Evolutionary conservation across 2,888 invertebrate genomes (phyloP).

Genomic region (Beris morrisii): DNA sequence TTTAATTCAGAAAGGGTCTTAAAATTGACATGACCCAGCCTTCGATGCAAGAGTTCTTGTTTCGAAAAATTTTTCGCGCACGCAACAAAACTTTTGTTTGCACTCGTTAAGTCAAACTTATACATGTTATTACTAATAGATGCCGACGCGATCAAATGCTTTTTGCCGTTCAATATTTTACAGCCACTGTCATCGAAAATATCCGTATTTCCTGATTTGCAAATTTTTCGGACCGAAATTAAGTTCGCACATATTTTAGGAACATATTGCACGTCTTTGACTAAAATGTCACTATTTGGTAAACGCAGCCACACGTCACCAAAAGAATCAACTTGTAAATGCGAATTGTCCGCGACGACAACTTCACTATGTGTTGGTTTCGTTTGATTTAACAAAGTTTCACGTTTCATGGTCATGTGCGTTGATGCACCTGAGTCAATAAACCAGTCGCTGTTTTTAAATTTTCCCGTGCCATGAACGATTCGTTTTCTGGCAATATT

Average conservation of each 20-base stretch:
- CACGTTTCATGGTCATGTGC: not conserved
- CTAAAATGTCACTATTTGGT: conserved; percentile 22
- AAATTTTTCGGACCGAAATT: conserved; percentile 37
- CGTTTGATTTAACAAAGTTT: not conserved
- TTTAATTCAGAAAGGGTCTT: conserved; percentile 34
- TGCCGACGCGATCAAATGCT: conserved; percentile 18
- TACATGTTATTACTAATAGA: not conserved
- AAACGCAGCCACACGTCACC: conserved; percentile 14
- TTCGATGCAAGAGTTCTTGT: conserved; percentile 41
- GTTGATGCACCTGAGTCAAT: conserved; percentile 2
- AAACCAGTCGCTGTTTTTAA: conserved; percentile 1
- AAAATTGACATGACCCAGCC: conserved; percentile 42
- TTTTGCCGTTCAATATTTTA: conserved; percentile 33
- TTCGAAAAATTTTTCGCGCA: conserved; percentile 21
- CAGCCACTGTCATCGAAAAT: conserved; percentile 40
- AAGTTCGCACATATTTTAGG: conserved; percentile 35
- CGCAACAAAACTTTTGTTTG: conserved; percentile 1
- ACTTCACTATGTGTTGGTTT: not conserved
- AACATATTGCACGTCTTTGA: conserved; percentile 35
- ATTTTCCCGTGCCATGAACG: no score
- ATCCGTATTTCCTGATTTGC: conserved; percentile 38
- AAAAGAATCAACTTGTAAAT: not conserved
- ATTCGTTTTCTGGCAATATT: no score
- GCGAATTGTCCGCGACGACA: not conserved
- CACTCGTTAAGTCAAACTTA: not conserved